A percentile compares a stretch with the other conserved stretches of the same genome.
These are phyloP conservation scores for Drosophila sechellia DNA, from an alignment of 1,140 invertebrate species.

Conservation along the genomic window DNA sequence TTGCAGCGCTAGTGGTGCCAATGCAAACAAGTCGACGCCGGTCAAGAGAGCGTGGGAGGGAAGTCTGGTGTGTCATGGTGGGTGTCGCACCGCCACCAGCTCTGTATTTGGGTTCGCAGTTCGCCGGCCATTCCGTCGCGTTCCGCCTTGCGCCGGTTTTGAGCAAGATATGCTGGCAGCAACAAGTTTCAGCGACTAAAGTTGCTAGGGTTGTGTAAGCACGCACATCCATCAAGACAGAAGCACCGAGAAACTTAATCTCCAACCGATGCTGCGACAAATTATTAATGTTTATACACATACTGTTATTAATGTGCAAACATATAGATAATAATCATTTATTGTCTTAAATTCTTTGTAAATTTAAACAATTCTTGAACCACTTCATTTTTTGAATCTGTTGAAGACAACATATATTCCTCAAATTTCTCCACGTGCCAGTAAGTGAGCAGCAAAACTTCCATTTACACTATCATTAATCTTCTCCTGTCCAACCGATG, in stretches of 20 bases:
- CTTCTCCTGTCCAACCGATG: slow-evolving; percentile 17
- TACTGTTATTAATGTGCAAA: neutral
- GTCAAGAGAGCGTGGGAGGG: neutral
- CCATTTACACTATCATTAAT: slow-evolving; percentile 60
- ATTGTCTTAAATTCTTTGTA: neutral
- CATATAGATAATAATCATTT: neutral
- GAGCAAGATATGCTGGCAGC: slow-evolving; percentile 46
- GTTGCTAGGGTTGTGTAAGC: slow-evolving; percentile 27
- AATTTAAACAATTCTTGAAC: neutral
- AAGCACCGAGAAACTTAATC: neutral
- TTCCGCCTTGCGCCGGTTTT: slow-evolving; percentile 69
- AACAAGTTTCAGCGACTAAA: slow-evolving; percentile 51
- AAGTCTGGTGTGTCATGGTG: slow-evolving; percentile 6
- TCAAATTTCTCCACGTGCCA: slow-evolving; percentile 45
- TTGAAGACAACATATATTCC: slow-evolving; percentile 35
- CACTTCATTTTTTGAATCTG: slow-evolving; percentile 14
- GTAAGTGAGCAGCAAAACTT: slow-evolving; percentile 47
- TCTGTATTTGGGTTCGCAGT: slow-evolving; percentile 8
- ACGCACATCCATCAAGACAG: neutral
- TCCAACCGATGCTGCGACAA: neutral
- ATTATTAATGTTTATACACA: neutral
- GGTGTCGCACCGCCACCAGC: slow-evolving; percentile 17
- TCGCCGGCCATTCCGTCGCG: slow-evolving; percentile 63
- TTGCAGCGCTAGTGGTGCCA: slow-evolving; percentile 22
- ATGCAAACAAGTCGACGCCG: slow-evolving; percentile 65